Percentiles rank a stretch among this genome's conserved stretches.
Evolutionary conservation across 2,888 invertebrate species (phyloP).

Genomic region (Eustalomyia histrio): DNA sequence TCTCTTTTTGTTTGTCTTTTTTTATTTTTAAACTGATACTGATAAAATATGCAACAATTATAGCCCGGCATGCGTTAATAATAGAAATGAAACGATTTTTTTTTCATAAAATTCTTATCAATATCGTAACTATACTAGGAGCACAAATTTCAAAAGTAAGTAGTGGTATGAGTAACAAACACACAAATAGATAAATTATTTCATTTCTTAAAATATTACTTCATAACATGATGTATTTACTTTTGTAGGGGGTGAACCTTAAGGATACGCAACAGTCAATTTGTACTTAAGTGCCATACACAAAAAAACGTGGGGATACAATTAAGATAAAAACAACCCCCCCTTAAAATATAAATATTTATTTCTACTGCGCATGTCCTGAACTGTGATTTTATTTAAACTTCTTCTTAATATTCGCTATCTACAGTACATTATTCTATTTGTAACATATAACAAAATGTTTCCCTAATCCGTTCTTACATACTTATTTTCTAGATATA

Average conservation of each 20-base stretch:
- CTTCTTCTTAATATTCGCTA: too few relatives aligned
- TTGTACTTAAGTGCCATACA: not conserved
- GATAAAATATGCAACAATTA: constrained; percentile 24
- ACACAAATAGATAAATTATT: not conserved
- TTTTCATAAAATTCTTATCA: constrained; percentile 76
- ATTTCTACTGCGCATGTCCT: constrained; percentile 24
- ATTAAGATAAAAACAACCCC: not conserved
- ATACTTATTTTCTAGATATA: too few relatives aligned
- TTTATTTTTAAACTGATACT: not conserved
- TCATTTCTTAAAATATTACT: not conserved
- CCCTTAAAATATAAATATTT: not conserved
- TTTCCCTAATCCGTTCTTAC: too few relatives aligned
- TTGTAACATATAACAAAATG: too few relatives aligned
- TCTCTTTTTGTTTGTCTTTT: not conserved
- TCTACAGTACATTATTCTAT: not conserved
- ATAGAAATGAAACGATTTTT: constrained; percentile 22
- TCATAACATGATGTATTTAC: not conserved
- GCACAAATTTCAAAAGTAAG: constrained; percentile 74
- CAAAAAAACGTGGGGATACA: not conserved
- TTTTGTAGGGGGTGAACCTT: not conserved
- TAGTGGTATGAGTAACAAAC: constrained; percentile 64
- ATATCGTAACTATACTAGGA: constrained; percentile 77
- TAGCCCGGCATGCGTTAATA: not conserved
- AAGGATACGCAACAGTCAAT: constrained; percentile 8
- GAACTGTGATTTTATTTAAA: not conserved